Conservation (phyloP, 2,888 invertebrate genomes). For the Acleris laterana region DNA sequence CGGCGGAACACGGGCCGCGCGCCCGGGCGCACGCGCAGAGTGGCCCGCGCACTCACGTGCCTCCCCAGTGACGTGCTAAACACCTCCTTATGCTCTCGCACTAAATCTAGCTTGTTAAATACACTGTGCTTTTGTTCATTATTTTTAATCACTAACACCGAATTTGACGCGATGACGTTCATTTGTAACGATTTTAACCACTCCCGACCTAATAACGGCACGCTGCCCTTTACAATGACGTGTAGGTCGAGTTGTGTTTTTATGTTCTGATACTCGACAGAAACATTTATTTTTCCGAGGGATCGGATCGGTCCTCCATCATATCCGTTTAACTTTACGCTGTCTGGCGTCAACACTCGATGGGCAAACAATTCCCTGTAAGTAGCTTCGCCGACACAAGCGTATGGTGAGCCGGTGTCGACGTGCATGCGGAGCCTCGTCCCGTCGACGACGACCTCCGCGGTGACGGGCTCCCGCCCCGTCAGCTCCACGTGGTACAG, state of each 20-base stretch:
- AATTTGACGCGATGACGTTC: conserved; percentile 9
- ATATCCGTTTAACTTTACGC: too few relatives aligned
- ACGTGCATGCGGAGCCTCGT: too few relatives aligned
- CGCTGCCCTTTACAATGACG: neutral
- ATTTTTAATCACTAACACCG: conserved; percentile 3
- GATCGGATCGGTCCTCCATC: neutral
- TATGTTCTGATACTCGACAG: neutral
- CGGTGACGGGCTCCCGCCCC: too few relatives aligned
- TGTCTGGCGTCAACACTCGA: too few relatives aligned
- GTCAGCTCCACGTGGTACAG: too few relatives aligned
- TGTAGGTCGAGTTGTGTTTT: neutral
- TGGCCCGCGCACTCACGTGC: conserved; percentile 7
- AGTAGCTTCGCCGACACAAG: too few relatives aligned
- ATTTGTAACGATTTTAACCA: conserved; percentile 17
- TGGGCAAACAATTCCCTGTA: too few relatives aligned
- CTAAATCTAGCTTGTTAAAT: too few relatives aligned
- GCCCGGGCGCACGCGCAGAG: conserved; percentile 12
- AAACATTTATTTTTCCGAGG: neutral
- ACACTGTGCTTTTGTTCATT: too few relatives aligned
- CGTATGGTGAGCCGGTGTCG: too few relatives aligned
- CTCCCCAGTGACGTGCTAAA: conserved; percentile 15
- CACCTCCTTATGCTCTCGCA: conserved; percentile 1
- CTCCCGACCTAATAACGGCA: conserved; percentile 15
- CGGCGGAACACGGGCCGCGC: conserved; percentile 7
- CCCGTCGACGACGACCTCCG: too few relatives aligned